Evolutionary conservation across 2,888 invertebrate species (phyloP).

Genomic region (Chaetoderma sp.): DNA sequence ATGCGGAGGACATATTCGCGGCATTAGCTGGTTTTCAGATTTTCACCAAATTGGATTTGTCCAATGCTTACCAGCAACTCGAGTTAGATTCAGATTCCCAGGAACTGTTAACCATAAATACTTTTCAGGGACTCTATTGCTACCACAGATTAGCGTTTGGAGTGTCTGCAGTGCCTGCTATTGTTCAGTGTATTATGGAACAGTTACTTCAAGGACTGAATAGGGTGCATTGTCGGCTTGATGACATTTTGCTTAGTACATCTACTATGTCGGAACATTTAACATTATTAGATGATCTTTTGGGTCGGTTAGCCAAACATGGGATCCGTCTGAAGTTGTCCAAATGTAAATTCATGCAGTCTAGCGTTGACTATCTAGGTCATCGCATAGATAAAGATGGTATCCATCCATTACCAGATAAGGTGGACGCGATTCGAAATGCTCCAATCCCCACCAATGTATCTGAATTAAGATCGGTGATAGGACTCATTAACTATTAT

Average conservation of each 20-base stretch:
- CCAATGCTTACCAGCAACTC: constrained; percentile 38
- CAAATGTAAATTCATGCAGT: constrained; percentile 43
- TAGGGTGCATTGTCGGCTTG: constrained; percentile 31
- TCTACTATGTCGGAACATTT: constrained; percentile 26
- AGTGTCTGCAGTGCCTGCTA: constrained; percentile 29
- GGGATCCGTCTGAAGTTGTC: constrained; percentile 35
- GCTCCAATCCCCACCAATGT: constrained; percentile 45
- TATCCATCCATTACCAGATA: constrained; percentile 34
- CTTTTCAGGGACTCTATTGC: constrained; percentile 34
- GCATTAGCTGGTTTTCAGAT: constrained; percentile 16
- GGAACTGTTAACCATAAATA: constrained; percentile 37
- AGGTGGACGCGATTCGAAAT: constrained; percentile 41
- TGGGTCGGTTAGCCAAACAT: constrained; percentile 23
- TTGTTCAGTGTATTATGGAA: constrained; percentile 42
- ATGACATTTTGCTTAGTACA: constrained; percentile 38
- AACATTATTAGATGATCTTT: constrained; percentile 20
- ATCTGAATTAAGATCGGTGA: constrained; percentile 42
- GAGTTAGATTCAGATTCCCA: constrained; percentile 32
- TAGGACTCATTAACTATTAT: constrained; percentile 50
- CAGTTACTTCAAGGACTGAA: constrained; percentile 29
- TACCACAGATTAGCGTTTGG: constrained; percentile 37
- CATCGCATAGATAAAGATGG: constrained; percentile 22
- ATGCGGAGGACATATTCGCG: constrained; percentile 28
- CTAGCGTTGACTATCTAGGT: constrained; percentile 16
- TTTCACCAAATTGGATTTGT: constrained; percentile 40